Conservation (phyloP, 2,888 invertebrate species). For the Cheilosia vulpina region DNA sequence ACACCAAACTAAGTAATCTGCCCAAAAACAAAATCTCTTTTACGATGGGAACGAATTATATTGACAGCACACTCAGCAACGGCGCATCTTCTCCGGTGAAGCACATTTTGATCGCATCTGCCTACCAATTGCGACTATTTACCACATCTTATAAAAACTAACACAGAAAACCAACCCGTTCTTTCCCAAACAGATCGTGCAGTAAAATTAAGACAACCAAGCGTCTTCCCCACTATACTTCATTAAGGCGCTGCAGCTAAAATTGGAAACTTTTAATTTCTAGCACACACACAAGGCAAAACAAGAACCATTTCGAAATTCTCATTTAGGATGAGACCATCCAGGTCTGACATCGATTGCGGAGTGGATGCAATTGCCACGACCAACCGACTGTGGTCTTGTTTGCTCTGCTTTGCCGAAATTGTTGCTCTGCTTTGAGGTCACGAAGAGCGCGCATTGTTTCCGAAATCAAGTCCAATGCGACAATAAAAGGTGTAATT, state of each 20-base stretch:
- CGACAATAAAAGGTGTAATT: conserved; percentile 70
- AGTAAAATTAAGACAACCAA: conserved; percentile 47
- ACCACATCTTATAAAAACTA: conserved; percentile 47
- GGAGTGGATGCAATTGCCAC: conserved; percentile 45
- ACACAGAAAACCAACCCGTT: conserved; percentile 46
- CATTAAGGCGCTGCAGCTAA: conserved; percentile 46
- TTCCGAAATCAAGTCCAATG: conserved; percentile 45
- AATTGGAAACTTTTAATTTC: conserved; percentile 66
- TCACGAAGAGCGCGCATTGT: conserved; percentile 64
- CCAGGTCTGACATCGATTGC: conserved; percentile 45
- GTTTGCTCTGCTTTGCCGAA: conserved; percentile 60
- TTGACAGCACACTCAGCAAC: conserved; percentile 39
- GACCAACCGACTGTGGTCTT: conserved; percentile 43
- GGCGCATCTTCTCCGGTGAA: conserved; percentile 35
- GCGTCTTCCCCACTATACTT: conserved; percentile 24
- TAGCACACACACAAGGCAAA: conserved; percentile 3
- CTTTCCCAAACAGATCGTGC: conserved; percentile 66
- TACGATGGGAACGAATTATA: conserved; percentile 27
- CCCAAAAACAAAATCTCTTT: background rate
- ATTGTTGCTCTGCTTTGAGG: conserved; percentile 53
- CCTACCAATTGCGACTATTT: conserved; percentile 37
- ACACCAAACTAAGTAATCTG: background rate
- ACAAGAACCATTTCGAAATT: conserved; percentile 35
- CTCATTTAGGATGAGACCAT: conserved; percentile 57
- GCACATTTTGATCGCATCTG: conserved; percentile 38